These are phyloP conservation scores for Orcinus orca DNA, from an alignment of 2,113 vertebrate species.

Conservation along the genomic window DNA sequence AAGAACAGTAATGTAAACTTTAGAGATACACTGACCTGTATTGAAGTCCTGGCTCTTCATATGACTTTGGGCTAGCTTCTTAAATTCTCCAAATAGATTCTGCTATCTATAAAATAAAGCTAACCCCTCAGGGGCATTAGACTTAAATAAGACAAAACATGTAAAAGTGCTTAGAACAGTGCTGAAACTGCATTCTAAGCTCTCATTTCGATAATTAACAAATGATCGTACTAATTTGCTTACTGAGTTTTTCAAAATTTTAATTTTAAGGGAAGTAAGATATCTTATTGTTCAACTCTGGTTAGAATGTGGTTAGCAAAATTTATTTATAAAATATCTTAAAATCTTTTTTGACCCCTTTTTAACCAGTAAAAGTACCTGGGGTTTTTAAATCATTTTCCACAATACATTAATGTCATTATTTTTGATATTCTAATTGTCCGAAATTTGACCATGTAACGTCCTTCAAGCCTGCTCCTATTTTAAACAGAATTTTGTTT, in stretches of 20 bases:
- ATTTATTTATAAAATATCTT: background rate
- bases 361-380: background rate
- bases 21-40: background rate
- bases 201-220: background rate
- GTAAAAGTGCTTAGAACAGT: background rate
- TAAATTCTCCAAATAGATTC: background rate
- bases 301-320: background rate
- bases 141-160: slow-evolving; percentile 8
- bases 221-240: background rate
- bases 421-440: background rate
- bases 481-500: background rate
- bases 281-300: background rate
- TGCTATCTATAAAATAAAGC: background rate
- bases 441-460: background rate
- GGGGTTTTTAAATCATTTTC: background rate
- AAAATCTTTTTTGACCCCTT: background rate
- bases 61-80: background rate
- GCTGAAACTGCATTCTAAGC: background rate
- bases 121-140: background rate
- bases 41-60: background rate
- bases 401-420: background rate
- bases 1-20: background rate
- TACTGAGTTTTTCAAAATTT: background rate
- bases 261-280: background rate
- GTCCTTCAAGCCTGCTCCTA: background rate